Evolutionary conservation across 2,113 vertebrate genomes (phyloP), one percentile per base, ranked within the genome.

Genomic region (Siphamia tubifer): DNA sequence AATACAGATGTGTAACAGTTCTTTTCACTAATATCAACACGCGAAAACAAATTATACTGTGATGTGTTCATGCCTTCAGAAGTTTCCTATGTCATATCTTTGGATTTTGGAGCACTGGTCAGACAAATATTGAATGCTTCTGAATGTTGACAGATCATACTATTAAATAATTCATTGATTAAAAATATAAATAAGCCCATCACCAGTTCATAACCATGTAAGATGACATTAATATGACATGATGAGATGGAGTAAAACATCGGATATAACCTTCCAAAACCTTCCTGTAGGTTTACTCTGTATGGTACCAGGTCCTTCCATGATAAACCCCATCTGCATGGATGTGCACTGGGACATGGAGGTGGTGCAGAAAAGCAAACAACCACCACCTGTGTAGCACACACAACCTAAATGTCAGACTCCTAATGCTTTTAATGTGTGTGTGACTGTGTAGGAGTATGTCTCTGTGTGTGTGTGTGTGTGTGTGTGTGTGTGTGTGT

Each of bases 351-450:
- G 32, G 20, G 3, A 32, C 44, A 73, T 19, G 30, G 49, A 66
- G 28, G 45, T 17, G 73, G 61, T 62, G 68, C 45, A 58, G 76
- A 54, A 67, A 79, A 69, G 39, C 63, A 68, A 84, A 70, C 51
- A 83, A 67, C 56, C 76, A 79, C 73, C 60, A 70, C 77, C 79
- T 63, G 73, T 76, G 66, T 77, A 30, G 48, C 54, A 77, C 44
- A 57, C 69, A 66, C 71, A 47, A 45, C 51, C 52, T 87, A 88
- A 90, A 89, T 83, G 81, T 86, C 83, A 88, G 76, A 44, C 79
- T 79, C 53, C 74, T 69, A n/a, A 71, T 78, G 64, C 70, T 60
- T 64, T 45, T 79, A 75, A 69, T 73, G 56, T 51, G 48, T 62
- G 51, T 49, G 58, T 35, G 48, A 40, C 36, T 21, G 35, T 40